Conservation (phyloP, 2,888 invertebrate species). For the Caenorhabditis macrosperma region DNA sequence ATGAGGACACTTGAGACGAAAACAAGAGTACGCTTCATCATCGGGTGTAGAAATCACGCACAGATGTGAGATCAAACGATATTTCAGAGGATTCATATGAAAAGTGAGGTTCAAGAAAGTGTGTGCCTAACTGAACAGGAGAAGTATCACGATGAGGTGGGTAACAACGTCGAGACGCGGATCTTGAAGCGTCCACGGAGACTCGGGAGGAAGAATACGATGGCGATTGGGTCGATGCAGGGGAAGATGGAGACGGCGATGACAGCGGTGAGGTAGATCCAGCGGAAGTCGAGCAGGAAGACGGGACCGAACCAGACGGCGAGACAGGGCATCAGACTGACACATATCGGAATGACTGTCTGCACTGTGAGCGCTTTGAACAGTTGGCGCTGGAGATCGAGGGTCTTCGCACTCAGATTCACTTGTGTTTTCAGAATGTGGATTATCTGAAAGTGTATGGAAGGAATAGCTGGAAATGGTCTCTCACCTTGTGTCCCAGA, state of each 20-base stretch:
- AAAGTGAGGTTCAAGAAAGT: no score
- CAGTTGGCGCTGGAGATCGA: slow-evolving; percentile 8
- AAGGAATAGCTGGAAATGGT: no score
- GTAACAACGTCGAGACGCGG: no score
- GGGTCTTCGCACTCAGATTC: not conserved
- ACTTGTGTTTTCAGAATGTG: not conserved
- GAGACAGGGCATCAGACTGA: slow-evolving; percentile 20
- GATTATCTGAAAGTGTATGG: not conserved
- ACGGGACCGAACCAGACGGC: slow-evolving; percentile 4
- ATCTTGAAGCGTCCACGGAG: not conserved
- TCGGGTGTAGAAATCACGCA: no score
- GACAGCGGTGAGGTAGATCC: not conserved
- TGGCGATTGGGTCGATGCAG: not conserved
- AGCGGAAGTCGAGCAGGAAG: not conserved
- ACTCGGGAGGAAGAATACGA: not conserved
- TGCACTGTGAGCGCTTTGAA: slow-evolving; percentile 18
- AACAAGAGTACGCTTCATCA: no score
- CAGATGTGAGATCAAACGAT: no score
- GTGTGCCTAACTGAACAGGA: no score
- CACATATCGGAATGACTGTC: slow-evolving; percentile 20
- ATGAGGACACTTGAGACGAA: no score
- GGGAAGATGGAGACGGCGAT: not conserved
- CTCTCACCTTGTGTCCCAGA: not conserved
- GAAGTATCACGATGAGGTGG: no score
- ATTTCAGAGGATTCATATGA: no score